These are phyloP conservation scores for Planococcus citri DNA, from an alignment of 1,140 invertebrate species.

Conservation along the genomic window DNA sequence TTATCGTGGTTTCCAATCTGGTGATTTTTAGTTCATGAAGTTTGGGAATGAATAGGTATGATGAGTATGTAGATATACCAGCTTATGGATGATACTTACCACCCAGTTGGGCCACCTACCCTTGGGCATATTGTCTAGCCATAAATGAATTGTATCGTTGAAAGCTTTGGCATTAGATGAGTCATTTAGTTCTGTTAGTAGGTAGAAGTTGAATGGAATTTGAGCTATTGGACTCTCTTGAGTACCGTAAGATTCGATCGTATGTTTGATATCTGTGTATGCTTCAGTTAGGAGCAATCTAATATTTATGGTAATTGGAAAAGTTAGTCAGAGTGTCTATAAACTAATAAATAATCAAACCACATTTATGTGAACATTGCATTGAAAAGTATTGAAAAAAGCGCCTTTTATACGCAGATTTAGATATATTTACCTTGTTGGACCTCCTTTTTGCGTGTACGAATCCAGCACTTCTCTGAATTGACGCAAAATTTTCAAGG, in stretches of 20 bases:
- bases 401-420: too few relatives aligned
- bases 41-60: not conserved
- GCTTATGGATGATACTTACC: conserved; percentile 33
- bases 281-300: too few relatives aligned
- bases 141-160: conserved; percentile 38
- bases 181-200: conserved; percentile 38
- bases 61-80: not conserved
- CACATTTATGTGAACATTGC: too few relatives aligned
- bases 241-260: conserved; percentile 36
- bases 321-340: too few relatives aligned
- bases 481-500: conserved; percentile 45
- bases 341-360: too few relatives aligned
- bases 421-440: conserved; percentile 23
- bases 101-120: conserved; percentile 44
- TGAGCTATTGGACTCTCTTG: conserved; percentile 32
- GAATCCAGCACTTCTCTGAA: conserved; percentile 50
- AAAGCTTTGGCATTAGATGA: conserved; percentile 37
- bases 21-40: not conserved
- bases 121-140: conserved; percentile 40
- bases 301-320: too few relatives aligned
- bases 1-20: conserved; percentile 66
- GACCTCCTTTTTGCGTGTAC: conserved; percentile 31
- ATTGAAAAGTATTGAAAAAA: too few relatives aligned
- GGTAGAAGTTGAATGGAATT: conserved; percentile 42
- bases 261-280: conserved; percentile 30